phyloP scores from a whole-genome alignment of 1,140 invertebrate genomes.

The Paraescarpia echinospica region DNA sequence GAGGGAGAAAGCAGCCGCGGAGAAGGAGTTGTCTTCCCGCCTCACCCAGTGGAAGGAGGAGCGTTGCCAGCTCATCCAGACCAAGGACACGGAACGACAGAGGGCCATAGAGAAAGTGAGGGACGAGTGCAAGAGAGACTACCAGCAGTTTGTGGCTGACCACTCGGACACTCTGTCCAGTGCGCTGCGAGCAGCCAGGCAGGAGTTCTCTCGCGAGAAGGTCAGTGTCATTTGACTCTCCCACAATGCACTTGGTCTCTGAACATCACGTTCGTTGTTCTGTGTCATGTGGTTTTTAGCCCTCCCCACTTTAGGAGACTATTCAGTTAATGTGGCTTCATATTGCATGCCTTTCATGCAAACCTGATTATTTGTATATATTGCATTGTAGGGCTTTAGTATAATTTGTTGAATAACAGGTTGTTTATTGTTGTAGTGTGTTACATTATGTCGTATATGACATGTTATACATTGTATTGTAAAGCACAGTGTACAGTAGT shows the following conservation, averaged over 20 bases:
- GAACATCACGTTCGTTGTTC: background rate
- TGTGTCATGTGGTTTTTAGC: background rate
- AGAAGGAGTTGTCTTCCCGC: background rate
- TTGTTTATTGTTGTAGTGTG: background rate
- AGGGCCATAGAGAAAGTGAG: constrained; percentile 4
- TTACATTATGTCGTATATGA: too few relatives aligned
- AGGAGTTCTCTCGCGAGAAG: constrained; percentile 7
- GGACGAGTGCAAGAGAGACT: constrained; percentile 16
- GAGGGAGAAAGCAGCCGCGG: constrained; percentile 19
- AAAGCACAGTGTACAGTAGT: too few relatives aligned
- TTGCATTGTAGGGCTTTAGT: background rate
- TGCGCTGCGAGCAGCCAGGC: constrained; percentile 14
- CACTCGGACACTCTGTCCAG: constrained; percentile 20
- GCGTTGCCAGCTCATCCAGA: constrained; percentile 19
- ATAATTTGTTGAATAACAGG: background rate
- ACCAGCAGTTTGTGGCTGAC: constrained; percentile 19
- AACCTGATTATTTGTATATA: background rate
- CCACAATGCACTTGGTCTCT: background rate
- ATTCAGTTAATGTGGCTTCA: background rate
- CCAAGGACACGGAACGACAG: constrained; percentile 13
- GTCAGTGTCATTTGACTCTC: background rate
- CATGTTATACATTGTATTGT: background rate
- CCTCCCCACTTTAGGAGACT: background rate
- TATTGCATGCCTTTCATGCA: background rate
- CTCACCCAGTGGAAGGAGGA: constrained; percentile 28